Evolutionary conservation across 2,797 vertebrate species (phyloP), one percentile per base, ranked within the genome.

Genomic region (Coluber constrictor): DNA sequence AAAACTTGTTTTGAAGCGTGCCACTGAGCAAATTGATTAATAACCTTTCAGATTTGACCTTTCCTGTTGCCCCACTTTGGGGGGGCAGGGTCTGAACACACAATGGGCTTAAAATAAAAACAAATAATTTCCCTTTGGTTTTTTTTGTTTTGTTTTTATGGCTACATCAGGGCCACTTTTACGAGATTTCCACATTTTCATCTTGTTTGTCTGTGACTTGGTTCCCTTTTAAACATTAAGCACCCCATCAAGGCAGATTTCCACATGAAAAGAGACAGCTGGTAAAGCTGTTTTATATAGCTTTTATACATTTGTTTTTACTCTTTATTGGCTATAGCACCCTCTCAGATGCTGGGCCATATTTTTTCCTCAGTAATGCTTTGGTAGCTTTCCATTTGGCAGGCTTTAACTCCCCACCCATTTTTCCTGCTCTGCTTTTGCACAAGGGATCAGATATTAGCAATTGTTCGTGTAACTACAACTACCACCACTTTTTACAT

Each of bases 101-200:
- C 12, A 0, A 51, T n/a, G 91, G 66, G 90, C 93, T 83, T 47
- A 94, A 94, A 95, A 96, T 97, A 96, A 97, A 97, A 87, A 97
- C 92, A 97, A 97, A 97, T 93, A 86, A 92, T 94, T 96, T 96
- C 92, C 96, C 96, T 63, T 95, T 93, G 87, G 13, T 32, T 95
- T 94, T 95, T 94, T 54, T 47, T 43, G 43, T 47, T 47, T 37
- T 37, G 37, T 37, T 91, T 96, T 95, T 94, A 92, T 93, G 91
- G 91, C 87, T 57, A 93, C 89, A 74, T 91, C 92, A 92, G 5
- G 0, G 16, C 92, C 90, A 93, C 96, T 96, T 94, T 0, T 89
- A 43, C 51, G 86, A 91, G 55, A 18, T 90, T 93, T 86, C 90
- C 94, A 23, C 1, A 12, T 95, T 95, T 94, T 90, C 91, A 91